Base-by-base conservation (phyloP, 2,113 vertebrate genomes). In the Orientallactaga bullata region DNA sequence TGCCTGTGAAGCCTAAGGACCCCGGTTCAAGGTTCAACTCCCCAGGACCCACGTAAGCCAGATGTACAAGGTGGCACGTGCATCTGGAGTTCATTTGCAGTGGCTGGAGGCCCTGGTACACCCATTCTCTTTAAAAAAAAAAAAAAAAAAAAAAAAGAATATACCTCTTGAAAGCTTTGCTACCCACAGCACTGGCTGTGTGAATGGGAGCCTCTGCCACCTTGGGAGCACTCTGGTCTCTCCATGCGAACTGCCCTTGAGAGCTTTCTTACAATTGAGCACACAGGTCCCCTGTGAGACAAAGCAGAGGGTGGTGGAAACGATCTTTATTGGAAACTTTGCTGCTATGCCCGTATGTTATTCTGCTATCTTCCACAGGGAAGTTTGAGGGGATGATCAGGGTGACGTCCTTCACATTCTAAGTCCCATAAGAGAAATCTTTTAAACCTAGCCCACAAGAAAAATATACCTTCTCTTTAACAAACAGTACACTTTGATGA, bases 361-460 rank as follows among this genome's bases (percentile, higher is more conserved):
- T n/a, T 18, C 21, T 51, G 66, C 39, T 28, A 1, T 81, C 55
- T 85, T 81, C 78, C 16, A 28, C 85, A 84, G 47, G 30, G 26
- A 74, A 21, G 30, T 78, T 51, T 8, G 26, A 42, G 55, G 47
- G 78, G 26, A 28, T 55, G 39, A 24, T 76, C 77, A 73, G 28
- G 60, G 74, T 0, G 55, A 81, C 30, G 39, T 32, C 18, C 21
- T 90, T 76, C 32, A 63, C 5, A 26, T 32, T 12, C 0, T 58
- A 65, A 61, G 28, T 77, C 77, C 47, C 28, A 0, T 5, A 51
- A 69, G 47, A 88, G 80, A 85, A 37, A 61, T 69, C 60, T 65
- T 78, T 65, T 60, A 79, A 94, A 58, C n/a, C 60, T 91, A 65
- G 65, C 58, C 37, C 39, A 58, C n/a, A 91, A 80, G 39, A 30